Evolutionary conservation across 1,140 invertebrate genomes (phyloP), one percentile per base, ranked within the genome.

Genomic region (Idris sp.): DNA sequence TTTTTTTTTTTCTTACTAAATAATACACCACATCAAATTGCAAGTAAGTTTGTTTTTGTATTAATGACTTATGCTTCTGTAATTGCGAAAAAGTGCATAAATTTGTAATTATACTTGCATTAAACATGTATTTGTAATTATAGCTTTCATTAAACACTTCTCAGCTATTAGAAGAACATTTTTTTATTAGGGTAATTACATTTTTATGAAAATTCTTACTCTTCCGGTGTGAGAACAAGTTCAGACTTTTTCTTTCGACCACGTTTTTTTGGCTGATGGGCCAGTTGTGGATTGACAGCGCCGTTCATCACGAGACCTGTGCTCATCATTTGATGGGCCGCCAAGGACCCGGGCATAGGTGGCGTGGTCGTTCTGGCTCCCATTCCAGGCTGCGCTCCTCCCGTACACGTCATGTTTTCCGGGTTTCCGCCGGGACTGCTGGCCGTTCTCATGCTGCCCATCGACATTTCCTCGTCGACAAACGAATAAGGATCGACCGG

Each of bases 401-500:
- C 78, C 16, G 78, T 74, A 64, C 83, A 84, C 49, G 82, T 79
- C 80, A 86, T 82, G 26, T 78, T 75, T 46, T 86, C 82, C 16
- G 69, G 75, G 59, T 83, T 85, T 16, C 81, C 81, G 16, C 79
- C 80, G 1, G 86, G 86, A 67, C 86, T 86, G 72, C 81, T 85
- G 4, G 85, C 82, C 40, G 86, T 78, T 72, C 84, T 82, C 48
- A 85, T 81, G 2, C 86, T 83, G 16, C 83, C 72, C 82, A 87
- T 87, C 49, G 86, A 86, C 83, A 87, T 86, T 8, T 90, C 92
- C 80, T 95, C 93, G 79, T 94, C 93, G 14, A 94, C 93, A 87
- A 94, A 94, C 81, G 92, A 93, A 83, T 94, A 94, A 1, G 93
- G 93, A 84, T 94, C 93, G 69, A 91, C 91, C 51, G 89, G 82